A percentile compares a stretch with the other conserved stretches of the same genome.
These are phyloP conservation scores for Scaptomyza caliginosa DNA, from an alignment of 2,888 invertebrate species.

Conservation along the genomic window DNA sequence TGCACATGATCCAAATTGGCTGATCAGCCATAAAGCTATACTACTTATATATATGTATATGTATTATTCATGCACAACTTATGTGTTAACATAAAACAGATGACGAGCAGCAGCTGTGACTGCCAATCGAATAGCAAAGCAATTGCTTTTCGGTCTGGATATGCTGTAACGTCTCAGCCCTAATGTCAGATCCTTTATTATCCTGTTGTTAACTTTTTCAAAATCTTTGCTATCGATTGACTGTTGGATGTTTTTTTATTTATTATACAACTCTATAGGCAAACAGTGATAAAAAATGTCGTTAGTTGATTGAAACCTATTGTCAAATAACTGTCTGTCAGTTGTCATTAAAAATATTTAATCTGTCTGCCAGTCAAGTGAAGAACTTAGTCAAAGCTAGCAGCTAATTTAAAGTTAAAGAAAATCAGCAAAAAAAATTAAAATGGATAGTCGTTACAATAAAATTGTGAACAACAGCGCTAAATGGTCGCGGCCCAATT, in stretches of 20 bases:
- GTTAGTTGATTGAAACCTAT: no score
- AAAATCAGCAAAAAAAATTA: background rate
- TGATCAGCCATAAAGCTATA: constrained; percentile 27
- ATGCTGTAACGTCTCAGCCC: no score
- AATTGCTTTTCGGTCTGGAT: constrained; percentile 24
- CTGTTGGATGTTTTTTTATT: background rate
- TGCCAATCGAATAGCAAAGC: constrained; percentile 58
- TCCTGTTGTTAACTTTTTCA: background rate
- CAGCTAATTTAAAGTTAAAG: background rate
- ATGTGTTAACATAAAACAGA: constrained; percentile 75
- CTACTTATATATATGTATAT: constrained; percentile 6
- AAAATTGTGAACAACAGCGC: background rate
- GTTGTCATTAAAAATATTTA: background rate
- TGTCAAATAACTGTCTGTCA: background rate
- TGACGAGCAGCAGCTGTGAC: constrained; percentile 71
- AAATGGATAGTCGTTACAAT: background rate
- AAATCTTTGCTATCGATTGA: background rate
- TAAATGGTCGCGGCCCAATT: background rate
- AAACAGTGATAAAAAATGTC: no score
- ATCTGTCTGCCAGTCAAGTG: background rate
- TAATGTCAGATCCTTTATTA: no score
- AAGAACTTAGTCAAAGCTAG: background rate
- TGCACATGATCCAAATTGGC: constrained; percentile 63
- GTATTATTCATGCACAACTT: constrained; percentile 37
- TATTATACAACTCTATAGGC: background rate